Evolutionary conservation across 2,113 vertebrate genomes (phyloP), one percentile per base, ranked within the genome.

Genomic region (Polyodon spathula): DNA sequence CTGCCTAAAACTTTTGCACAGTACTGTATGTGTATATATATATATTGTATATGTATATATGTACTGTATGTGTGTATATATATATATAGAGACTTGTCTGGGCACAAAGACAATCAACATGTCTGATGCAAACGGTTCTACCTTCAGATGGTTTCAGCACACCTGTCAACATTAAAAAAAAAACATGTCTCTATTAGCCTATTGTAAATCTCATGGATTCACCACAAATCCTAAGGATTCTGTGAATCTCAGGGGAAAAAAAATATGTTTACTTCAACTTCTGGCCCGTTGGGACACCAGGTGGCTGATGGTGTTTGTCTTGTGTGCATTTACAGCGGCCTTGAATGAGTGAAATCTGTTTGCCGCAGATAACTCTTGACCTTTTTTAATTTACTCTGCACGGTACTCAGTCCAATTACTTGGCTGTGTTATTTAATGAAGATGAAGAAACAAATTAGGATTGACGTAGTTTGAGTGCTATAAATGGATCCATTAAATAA

Each of bases 401-500:
- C n/a, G 46, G 10, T n/a, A 50, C n/a, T 50, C 46, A 50, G n/a
- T 50, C 46, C 46, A 50, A 7, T 50, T 7, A 50, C 4, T 12
- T 50, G 46, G 46, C 46, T 14, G 46, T 4, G 4, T 50, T 8
- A 4, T 8, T 50, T 14, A 4, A 50, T 10, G 46, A 50, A 50
- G 11, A 50, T 4, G 4, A 12, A 50, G 46, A 50, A 50, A 50
- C 11, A n/a, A 14, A 50, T 50, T 50, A 12, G 5, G 46, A 14
- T 50, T 50, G 46, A 50, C 46, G 46, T 12, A 50, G 6, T 50
- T 50, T 50, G n/a, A 50, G n/a, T 50, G 46, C 46, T 50, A 14
- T 14, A 14, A 7, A 50, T 14, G 1, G 4, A 50, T 50, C 46
- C 46, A 10, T 5, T 50, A 14, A 50, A 50, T 50, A 50, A 50